Percentiles rank a stretch among this genome's conserved stretches.
Evolutionary conservation across 1,140 invertebrate species (phyloP).

Genomic region (Gonatopus flavifemur): DNA sequence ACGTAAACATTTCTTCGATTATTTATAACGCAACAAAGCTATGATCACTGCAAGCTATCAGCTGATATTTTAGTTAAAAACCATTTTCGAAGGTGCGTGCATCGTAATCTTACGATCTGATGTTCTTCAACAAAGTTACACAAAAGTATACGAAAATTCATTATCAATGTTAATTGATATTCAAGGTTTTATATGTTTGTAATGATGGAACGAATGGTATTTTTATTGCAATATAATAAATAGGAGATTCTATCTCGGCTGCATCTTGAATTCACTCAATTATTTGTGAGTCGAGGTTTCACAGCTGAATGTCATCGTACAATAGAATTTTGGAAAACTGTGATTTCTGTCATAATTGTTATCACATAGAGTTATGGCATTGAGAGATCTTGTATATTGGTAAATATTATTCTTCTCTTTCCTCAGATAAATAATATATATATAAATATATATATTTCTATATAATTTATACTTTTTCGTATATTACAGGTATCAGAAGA

Average conservation of each 20-base stretch:
- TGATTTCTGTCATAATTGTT: neutral
- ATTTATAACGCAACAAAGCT: too few relatives aligned
- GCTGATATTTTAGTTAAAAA: too few relatives aligned
- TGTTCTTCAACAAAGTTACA: too few relatives aligned
- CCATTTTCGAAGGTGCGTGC: too few relatives aligned
- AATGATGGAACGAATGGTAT: constrained; percentile 7
- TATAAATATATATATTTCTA: neutral
- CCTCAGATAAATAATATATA: constrained; percentile 4
- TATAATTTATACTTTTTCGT: neutral
- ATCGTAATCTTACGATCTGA: too few relatives aligned
- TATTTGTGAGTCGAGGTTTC: too few relatives aligned
- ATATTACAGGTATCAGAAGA: constrained; percentile 79
- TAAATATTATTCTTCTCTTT: constrained; percentile 28
- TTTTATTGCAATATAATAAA: neutral
- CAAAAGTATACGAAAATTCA: constrained; percentile 11
- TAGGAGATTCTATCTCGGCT: neutral
- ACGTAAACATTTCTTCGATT: too few relatives aligned
- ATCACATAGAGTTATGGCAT: constrained; percentile 39
- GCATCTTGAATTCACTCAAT: neutral
- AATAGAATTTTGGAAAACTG: neutral
- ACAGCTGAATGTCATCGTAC: neutral
- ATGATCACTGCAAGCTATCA: too few relatives aligned
- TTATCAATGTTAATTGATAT: constrained; percentile 1
- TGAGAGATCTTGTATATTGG: constrained; percentile 49
- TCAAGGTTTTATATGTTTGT: constrained; percentile 1